These are phyloP conservation scores for Amphipyra berbera DNA, from an alignment of 2,888 invertebrate genomes.

Conservation along the genomic window DNA sequence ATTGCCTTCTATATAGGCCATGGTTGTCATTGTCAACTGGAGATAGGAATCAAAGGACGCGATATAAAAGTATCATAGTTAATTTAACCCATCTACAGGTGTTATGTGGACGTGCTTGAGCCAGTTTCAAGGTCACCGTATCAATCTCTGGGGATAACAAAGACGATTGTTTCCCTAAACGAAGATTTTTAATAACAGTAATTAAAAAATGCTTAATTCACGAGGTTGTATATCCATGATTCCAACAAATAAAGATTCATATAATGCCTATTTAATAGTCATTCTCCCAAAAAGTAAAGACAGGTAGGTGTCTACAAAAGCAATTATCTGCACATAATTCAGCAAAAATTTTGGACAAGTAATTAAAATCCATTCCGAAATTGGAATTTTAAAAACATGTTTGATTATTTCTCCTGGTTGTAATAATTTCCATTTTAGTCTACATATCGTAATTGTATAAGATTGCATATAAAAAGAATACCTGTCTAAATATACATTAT, in stretches of 20 bases:
- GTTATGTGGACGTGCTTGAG: constrained; percentile 1
- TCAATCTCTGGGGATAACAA: constrained; percentile 1
- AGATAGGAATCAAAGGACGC: constrained; percentile 77
- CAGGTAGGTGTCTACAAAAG: constrained; percentile 32
- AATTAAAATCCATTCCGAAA: constrained; percentile 32
- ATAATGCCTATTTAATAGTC: constrained; percentile 10
- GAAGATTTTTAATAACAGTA: constrained; percentile 5
- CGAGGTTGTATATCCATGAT: neutral
- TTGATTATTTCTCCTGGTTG: constrained; percentile 10
- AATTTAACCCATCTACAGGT: constrained; percentile 12
- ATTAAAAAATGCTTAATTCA: constrained; percentile 10
- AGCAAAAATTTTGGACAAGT: constrained; percentile 24
- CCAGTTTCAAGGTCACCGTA: constrained; percentile 4
- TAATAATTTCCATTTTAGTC: neutral
- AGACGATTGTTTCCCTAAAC: constrained; percentile 12
- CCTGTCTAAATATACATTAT: neutral
- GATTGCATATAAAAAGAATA: neutral
- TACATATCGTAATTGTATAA: neutral
- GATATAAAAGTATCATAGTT: constrained; percentile 26
- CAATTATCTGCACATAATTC: constrained; percentile 24
- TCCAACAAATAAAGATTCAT: constrained; percentile 2
- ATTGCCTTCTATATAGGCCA: constrained; percentile 80
- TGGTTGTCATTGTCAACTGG: constrained; percentile 70
- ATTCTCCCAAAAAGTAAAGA: constrained; percentile 24
- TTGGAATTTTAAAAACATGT: constrained; percentile 11